Conservation (phyloP, 2,113 vertebrate species). For the Copsychus sechellarum region DNA sequence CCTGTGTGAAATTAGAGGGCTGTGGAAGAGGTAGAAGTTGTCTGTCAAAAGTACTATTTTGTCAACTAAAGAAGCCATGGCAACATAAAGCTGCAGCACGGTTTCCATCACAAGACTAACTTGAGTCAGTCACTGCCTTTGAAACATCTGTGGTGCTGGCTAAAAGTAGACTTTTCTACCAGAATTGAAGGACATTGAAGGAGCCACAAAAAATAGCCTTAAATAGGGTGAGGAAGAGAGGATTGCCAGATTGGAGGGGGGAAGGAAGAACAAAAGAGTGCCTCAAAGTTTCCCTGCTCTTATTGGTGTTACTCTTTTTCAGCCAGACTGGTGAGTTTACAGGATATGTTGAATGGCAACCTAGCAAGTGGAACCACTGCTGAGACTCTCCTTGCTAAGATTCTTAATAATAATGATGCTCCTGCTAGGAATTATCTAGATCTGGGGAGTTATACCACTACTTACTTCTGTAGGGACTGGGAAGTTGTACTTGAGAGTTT, state of each 20-base stretch:
- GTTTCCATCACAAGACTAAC: constrained; percentile 37
- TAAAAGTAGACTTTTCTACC: constrained; percentile 41
- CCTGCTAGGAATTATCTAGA: background rate
- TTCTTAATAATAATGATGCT: background rate
- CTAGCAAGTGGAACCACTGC: background rate
- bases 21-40: background rate
- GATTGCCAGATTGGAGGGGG: background rate
- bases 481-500: background rate
- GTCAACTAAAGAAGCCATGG: constrained; percentile 35
- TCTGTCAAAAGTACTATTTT: background rate
- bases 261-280: background rate
- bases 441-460: background rate
- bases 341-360: background rate
- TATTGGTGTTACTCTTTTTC: background rate
- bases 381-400: background rate
- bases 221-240: background rate
- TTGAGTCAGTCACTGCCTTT: constrained; percentile 51
- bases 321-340: background rate
- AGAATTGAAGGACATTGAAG: constrained; percentile 16
- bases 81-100: background rate
- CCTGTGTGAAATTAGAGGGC: background rate
- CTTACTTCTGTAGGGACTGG: background rate
- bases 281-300: background rate
- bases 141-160: constrained; percentile 18
- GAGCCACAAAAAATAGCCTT: background rate